Evolutionary conservation across 2,888 invertebrate genomes (phyloP).

Genomic region (Ophioninae sp.): DNA sequence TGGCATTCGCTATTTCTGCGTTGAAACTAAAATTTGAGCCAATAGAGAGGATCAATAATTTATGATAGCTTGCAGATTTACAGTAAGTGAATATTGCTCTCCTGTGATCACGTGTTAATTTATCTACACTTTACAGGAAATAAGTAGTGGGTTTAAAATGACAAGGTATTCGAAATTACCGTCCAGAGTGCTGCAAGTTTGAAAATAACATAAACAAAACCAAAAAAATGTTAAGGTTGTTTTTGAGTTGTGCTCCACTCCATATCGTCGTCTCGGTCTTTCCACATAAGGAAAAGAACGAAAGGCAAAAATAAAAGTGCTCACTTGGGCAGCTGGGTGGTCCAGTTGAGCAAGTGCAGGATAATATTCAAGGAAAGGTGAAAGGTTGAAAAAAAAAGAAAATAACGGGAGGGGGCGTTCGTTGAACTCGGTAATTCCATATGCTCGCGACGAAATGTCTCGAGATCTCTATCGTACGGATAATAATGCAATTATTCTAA

Average conservation of each 20-base stretch:
- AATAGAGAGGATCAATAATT: too few species aligned
- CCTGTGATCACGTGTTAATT: too few species aligned
- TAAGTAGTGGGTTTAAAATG: too few species aligned
- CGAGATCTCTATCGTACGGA: slow-evolving; percentile 27
- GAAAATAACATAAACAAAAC: too few species aligned
- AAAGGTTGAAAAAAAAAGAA: slow-evolving; percentile 24
- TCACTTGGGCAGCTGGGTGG: not conserved
- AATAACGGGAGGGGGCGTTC: not conserved
- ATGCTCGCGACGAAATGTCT: slow-evolving; percentile 6
- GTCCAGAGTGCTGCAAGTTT: too few species aligned
- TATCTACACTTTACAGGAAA: too few species aligned
- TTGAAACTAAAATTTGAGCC: too few species aligned
- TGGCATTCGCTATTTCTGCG: too few species aligned
- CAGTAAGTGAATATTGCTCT: too few species aligned
- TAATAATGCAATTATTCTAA: slow-evolving; percentile 41
- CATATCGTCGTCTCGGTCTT: not conserved
- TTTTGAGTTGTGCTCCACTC: not conserved
- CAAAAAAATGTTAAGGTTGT: too few species aligned
- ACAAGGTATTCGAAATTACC: too few species aligned
- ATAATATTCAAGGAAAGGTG: slow-evolving; percentile 9
- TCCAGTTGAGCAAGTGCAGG: not conserved
- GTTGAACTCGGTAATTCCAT: slow-evolving; percentile 31
- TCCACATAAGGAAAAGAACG: not conserved
- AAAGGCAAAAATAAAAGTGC: not conserved
- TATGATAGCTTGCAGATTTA: too few species aligned